Percentiles rank a stretch among this genome's conserved stretches.
These are phyloP conservation scores for Cyclura pinguis DNA, from an alignment of 2,797 vertebrate genomes.

Conservation along the genomic window DNA sequence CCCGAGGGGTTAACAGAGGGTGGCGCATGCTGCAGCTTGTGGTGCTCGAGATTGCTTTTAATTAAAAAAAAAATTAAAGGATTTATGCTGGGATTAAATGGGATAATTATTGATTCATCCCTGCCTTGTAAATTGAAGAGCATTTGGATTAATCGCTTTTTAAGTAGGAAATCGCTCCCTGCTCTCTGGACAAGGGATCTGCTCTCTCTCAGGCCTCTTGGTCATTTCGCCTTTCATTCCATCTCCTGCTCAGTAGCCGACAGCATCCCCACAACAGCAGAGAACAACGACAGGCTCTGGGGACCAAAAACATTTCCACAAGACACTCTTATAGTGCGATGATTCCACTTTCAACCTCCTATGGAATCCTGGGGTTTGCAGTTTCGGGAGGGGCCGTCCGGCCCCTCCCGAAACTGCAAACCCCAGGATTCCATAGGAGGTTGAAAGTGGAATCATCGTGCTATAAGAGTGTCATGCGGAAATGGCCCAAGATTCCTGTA, in stretches of 20 bases:
- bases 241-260: neutral
- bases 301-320: neutral
- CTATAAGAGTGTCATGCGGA: too few species aligned
- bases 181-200: slow-evolving; percentile 69
- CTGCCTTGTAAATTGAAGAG: slow-evolving; percentile 78
- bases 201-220: slow-evolving; percentile 44
- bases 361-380: too few species aligned
- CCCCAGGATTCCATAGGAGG: too few species aligned
- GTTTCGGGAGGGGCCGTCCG: too few species aligned
- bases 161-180: slow-evolving; percentile 71
- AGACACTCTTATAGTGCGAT: too few species aligned
- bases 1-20: slow-evolving; percentile 65
- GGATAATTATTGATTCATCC: slow-evolving; percentile 80
- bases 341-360: too few species aligned
- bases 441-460: too few species aligned
- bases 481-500: neutral
- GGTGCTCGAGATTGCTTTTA: slow-evolving; percentile 74
- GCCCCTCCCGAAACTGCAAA: too few species aligned
- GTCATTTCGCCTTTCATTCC: slow-evolving; percentile 35
- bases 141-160: slow-evolving; percentile 79
- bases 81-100: slow-evolving; percentile 78
- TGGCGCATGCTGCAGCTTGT: slow-evolving; percentile 56
- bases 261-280: neutral
- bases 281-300: neutral
- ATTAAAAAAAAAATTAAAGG: slow-evolving; percentile 80